Percentiles rank a stretch among this genome's conserved stretches.
Evolutionary conservation across 1,140 invertebrate genomes (phyloP).

Genomic region (Melipona quadrifasciata): DNA sequence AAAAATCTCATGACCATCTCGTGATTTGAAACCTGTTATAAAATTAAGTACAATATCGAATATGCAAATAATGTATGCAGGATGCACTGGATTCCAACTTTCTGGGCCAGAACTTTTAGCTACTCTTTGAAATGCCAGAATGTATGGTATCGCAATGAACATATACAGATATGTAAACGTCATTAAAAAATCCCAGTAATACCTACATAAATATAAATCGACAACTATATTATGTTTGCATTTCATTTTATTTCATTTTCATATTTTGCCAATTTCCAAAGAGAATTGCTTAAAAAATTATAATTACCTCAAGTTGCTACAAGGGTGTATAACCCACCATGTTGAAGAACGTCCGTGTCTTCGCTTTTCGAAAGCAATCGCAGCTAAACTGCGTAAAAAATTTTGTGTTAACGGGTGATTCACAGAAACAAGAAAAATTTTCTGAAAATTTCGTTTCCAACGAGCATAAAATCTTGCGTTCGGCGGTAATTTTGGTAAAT

Average conservation of each 20-base stretch:
- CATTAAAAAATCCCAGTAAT: conserved; percentile 74
- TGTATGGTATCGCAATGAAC: conserved; percentile 67
- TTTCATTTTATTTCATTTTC: not conserved
- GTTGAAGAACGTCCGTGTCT: conserved; percentile 65
- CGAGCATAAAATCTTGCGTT: conserved; percentile 61
- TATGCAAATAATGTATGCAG: conserved; percentile 62
- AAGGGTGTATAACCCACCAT: conserved; percentile 76
- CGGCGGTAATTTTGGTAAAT: conserved; percentile 70
- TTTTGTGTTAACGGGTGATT: conserved; percentile 67
- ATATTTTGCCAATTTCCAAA: not conserved
- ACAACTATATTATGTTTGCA: not conserved
- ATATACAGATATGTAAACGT: conserved; percentile 65
- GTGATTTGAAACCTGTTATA: conserved; percentile 67
- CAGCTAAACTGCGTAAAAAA: conserved; percentile 68
- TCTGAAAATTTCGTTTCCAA: conserved; percentile 69
- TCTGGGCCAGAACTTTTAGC: conserved; percentile 40
- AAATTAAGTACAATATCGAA: conserved; percentile 72
- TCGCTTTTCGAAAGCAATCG: conserved; percentile 70
- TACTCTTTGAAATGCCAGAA: conserved; percentile 66
- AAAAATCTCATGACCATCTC: conserved; percentile 66
- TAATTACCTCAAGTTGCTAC: conserved; percentile 67
- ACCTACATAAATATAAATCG: conserved; percentile 55
- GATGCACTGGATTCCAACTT: conserved; percentile 50
- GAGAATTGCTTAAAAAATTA: not conserved
- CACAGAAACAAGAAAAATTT: conserved; percentile 65